Evolutionary conservation across 2,888 invertebrate species (phyloP).

Genomic region (Sipha maydis): DNA sequence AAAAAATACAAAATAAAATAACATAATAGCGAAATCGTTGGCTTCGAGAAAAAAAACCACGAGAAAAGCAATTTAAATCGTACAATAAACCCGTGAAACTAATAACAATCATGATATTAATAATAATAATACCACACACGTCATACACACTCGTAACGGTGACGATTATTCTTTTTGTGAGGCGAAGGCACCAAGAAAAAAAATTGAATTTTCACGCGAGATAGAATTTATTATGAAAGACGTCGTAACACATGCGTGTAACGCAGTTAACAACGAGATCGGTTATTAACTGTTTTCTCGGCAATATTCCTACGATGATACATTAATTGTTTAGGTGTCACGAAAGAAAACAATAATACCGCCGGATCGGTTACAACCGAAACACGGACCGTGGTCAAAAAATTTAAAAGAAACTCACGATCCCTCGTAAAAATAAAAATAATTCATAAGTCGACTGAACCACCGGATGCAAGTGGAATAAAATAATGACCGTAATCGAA

Average conservation of each 20-base stretch:
- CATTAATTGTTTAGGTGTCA: no score
- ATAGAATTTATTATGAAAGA: not conserved
- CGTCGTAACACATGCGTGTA: not conserved
- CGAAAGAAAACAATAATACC: no score
- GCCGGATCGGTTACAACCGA: no score
- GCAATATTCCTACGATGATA: no score
- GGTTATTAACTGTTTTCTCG: not conserved
- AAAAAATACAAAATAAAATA: not conserved
- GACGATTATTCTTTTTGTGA: not conserved
- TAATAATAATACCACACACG: slow-evolving; percentile 20
- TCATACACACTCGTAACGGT: slow-evolving; percentile 18
- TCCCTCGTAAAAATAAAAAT: no score
- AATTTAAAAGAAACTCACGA: no score
- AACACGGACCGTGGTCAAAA: no score
- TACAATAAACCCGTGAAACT: slow-evolving; percentile 56
- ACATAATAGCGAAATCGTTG: slow-evolving; percentile 51
- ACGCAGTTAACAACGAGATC: not conserved
- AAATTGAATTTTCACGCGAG: slow-evolving; percentile 37
- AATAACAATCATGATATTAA: slow-evolving; percentile 3
- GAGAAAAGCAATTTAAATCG: slow-evolving; percentile 54
- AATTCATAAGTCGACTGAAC: no score
- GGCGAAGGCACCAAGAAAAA: not conserved
- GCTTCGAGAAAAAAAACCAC: slow-evolving; percentile 21
- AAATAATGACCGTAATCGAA: no score
- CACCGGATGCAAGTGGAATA: no score